Percentiles rank a stretch among this genome's conserved stretches.
These are phyloP conservation scores for Toxostoma redivivum DNA, from an alignment of 2,113 vertebrate genomes.

Conservation along the genomic window DNA sequence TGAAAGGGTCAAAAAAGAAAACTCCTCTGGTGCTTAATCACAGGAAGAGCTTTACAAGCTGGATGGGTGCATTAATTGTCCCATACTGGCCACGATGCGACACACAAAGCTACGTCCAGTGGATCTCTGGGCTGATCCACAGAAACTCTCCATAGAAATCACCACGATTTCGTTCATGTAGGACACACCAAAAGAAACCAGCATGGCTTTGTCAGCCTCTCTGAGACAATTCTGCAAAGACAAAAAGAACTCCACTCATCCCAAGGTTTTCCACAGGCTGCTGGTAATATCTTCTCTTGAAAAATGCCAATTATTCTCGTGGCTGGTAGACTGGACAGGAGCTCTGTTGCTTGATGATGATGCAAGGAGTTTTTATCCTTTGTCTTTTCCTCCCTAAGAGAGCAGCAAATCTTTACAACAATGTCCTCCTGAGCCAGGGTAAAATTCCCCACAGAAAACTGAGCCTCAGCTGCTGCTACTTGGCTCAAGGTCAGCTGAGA, in stretches of 20 bases:
- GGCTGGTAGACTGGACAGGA: neutral
- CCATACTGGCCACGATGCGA: neutral
- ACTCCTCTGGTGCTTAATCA: conserved; percentile 21
- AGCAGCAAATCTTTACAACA: neutral
- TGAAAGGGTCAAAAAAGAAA: conserved; percentile 49
- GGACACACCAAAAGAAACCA: neutral
- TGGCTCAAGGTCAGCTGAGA: conserved; percentile 22
- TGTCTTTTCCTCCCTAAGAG: neutral
- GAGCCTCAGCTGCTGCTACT: neutral
- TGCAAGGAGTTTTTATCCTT: neutral
- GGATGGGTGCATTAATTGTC: neutral
- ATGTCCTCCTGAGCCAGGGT: neutral
- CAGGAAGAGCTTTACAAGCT: neutral
- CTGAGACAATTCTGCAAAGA: neutral
- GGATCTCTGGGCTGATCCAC: neutral
- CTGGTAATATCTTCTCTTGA: neutral
- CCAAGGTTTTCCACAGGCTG: neutral
- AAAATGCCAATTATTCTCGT: neutral
- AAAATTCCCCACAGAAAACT: neutral
- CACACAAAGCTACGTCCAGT: neutral
- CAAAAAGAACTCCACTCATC: neutral
- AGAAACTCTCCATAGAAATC: neutral
- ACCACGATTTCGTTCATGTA: neutral
- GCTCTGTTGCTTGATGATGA: neutral
- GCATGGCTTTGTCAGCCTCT: neutral